Conservation (phyloP, 2,888 invertebrate genomes). For the Cosmia pyralina region DNA sequence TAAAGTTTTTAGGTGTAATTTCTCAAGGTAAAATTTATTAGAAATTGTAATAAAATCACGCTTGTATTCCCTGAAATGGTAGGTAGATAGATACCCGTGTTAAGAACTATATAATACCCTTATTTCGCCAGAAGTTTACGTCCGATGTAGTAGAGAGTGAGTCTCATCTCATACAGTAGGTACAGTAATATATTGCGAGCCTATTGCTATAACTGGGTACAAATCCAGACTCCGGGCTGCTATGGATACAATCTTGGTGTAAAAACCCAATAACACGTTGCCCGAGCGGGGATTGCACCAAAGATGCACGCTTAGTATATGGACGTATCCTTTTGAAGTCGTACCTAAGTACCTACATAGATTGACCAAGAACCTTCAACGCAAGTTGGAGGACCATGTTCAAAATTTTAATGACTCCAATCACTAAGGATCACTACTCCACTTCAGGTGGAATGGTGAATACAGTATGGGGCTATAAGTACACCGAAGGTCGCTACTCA, state of each 20-base stretch:
- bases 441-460: background rate
- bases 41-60: background rate
- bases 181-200: too few species aligned
- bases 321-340: background rate
- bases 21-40: background rate
- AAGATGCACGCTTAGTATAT: background rate
- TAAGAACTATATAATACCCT: too few species aligned
- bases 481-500: background rate
- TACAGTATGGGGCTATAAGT: background rate
- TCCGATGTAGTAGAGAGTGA: background rate
- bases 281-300: background rate
- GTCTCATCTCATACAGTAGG: too few species aligned
- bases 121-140: background rate
- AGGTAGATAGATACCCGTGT: background rate
- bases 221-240: background rate
- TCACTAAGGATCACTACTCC: background rate
- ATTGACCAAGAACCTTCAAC: background rate
- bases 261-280: background rate
- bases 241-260: background rate
- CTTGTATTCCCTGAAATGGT: background rate
- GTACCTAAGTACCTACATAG: background rate
- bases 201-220: background rate
- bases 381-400: background rate
- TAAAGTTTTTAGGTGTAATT: background rate
- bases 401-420: background rate